These are phyloP conservation scores for Sclerurus mexicanus DNA, from an alignment of 2,113 vertebrate species.

Conservation along the genomic window DNA sequence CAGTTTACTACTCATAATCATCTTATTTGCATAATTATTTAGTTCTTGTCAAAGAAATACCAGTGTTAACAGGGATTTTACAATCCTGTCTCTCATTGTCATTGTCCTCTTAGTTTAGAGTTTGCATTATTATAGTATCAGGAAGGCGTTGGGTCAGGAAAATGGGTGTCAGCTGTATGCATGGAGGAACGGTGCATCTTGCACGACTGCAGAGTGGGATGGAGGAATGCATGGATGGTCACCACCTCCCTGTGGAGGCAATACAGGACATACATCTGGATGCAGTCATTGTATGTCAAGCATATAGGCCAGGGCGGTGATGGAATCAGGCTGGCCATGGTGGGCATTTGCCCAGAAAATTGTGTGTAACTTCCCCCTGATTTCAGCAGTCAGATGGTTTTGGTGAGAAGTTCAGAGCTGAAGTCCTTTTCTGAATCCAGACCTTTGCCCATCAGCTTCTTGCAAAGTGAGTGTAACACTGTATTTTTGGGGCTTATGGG, in stretches of 20 bases:
- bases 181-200: not conserved
- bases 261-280: not conserved
- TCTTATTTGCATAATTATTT: not conserved
- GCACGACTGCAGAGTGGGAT: not conserved
- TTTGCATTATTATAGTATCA: not conserved
- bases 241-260: not conserved
- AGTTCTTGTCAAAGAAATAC: not conserved
- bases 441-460: not conserved
- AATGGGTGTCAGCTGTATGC: not conserved
- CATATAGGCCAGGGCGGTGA: not conserved
- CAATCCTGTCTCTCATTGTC: not conserved
- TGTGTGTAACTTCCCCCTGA: not conserved
- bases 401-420: not conserved
- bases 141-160: not conserved
- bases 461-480: not conserved
- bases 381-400: not conserved
- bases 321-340: not conserved
- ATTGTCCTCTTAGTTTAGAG: not conserved
- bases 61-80: not conserved
- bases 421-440: not conserved
- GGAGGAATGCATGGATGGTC: not conserved
- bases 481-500: not conserved
- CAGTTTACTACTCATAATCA: not conserved
- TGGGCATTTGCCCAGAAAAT: not conserved
- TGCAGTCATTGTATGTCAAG: not conserved